Evolutionary conservation across 2,113 vertebrate genomes (phyloP).

Genomic region (Podarcis cretensis): DNA sequence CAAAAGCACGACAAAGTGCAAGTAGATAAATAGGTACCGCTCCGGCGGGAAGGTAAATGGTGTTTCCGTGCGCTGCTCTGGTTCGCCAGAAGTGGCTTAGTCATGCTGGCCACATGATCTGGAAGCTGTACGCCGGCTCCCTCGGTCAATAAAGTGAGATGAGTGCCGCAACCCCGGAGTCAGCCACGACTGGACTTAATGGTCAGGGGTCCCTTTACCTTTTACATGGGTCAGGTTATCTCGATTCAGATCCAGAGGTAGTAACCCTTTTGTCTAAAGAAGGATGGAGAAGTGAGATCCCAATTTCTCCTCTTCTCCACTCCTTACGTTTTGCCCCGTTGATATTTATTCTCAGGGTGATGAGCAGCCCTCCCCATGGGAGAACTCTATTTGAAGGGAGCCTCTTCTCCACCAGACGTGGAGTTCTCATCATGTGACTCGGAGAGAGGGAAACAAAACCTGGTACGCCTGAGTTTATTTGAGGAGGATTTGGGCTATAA

Average conservation of each 20-base stretch:
- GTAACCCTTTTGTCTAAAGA: conserved; percentile 13
- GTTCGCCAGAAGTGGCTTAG: no score
- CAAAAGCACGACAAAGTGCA: no score
- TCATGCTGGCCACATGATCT: no score
- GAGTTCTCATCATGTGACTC: conserved; percentile 75
- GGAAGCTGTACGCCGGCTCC: no score
- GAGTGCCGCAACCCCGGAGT: no score
- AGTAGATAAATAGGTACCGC: no score
- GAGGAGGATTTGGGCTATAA: conserved; percentile 71
- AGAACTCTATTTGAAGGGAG: conserved; percentile 75
- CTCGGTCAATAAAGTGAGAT: no score
- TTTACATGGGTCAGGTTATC: conserved; percentile 16
- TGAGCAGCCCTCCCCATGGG: conserved; percentile 54
- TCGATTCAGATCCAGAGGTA: neutral
- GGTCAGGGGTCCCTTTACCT: no score
- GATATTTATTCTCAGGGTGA: conserved; percentile 52
- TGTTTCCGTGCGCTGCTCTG: no score
- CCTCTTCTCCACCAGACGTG: conserved; percentile 57
- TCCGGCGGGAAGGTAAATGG: no score
- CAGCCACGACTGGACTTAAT: no score
- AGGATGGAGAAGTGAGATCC: neutral
- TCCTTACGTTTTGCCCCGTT: conserved; percentile 16
- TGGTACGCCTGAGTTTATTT: conserved; percentile 71
- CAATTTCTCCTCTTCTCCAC: neutral
- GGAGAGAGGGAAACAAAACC: conserved; percentile 69